Percentiles rank a stretch among this genome's conserved stretches.
These are phyloP conservation scores for Lepus timidus DNA, from an alignment of 2,113 vertebrate species.

Conservation along the genomic window DNA sequence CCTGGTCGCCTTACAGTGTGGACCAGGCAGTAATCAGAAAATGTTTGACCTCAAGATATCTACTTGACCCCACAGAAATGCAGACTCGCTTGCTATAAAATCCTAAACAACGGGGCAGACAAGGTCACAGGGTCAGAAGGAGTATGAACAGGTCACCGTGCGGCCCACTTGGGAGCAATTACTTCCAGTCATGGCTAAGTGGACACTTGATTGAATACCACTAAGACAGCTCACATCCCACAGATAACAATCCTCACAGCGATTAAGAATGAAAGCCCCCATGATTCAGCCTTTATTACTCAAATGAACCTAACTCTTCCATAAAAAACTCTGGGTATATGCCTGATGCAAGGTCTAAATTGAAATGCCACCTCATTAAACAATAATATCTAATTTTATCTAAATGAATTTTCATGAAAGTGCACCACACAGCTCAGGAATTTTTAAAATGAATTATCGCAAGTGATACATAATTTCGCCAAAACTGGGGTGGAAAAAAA, in stretches of 20 bases:
- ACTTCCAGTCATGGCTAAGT: conserved; percentile 99
- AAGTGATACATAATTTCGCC: conserved; percentile 92
- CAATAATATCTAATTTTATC: conserved; percentile 95
- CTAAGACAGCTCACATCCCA: conserved; percentile 98
- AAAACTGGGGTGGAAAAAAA: conserved; percentile 89
- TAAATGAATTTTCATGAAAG: conserved; percentile 95
- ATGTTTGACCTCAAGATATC: conserved; percentile 92
- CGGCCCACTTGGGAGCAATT: conserved; percentile 99
- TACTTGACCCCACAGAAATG: conserved; percentile 95
- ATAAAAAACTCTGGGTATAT: conserved; percentile 95
- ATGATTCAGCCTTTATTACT: conserved; percentile 99
- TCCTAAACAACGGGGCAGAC: conserved; percentile 97
- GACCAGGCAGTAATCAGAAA: conserved; percentile 88
- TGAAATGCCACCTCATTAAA: conserved; percentile 95
- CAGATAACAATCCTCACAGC: conserved; percentile 99
- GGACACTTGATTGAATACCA: conserved; percentile 99
- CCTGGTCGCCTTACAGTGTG: conserved; percentile 83
- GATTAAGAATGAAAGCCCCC: conserved; percentile 99
- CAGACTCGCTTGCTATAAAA: conserved; percentile 93
- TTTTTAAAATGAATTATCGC: conserved; percentile 94
- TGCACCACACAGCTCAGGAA: conserved; percentile 92
- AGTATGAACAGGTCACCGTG: conserved; percentile 99
- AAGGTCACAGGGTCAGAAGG: conserved; percentile 98
- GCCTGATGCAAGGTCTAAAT: conserved; percentile 92
- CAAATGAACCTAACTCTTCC: conserved; percentile 99